Percentiles rank a stretch among this genome's conserved stretches.
These are phyloP conservation scores for Sebastes ruberrimus DNA, from an alignment of 2,797 vertebrate species.

Conservation along the genomic window DNA sequence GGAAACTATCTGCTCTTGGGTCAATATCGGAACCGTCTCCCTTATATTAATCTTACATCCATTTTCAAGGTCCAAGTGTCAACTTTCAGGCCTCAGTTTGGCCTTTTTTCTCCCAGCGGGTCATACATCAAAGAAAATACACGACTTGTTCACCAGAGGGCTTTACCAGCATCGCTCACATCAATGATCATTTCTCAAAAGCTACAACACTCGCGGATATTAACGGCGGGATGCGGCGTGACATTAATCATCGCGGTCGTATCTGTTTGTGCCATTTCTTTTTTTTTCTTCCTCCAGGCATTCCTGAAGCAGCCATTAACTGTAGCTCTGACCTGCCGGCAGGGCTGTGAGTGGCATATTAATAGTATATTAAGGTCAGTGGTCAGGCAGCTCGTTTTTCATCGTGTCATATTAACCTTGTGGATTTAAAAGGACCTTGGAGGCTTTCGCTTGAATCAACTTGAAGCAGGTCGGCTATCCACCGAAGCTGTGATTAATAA, in stretches of 20 bases:
- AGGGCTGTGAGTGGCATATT: constrained; percentile 42
- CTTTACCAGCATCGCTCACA: constrained; percentile 21
- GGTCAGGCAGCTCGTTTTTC: constrained; percentile 63
- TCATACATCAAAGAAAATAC: constrained; percentile 37
- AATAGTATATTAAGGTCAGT: constrained; percentile 68
- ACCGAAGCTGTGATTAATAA: background rate
- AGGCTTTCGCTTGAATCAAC: constrained; percentile 21
- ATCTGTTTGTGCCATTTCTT: constrained; percentile 3
- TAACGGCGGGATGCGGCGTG: constrained; percentile 13
- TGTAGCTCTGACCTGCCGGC: constrained; percentile 41
- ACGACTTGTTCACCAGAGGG: constrained; percentile 14
- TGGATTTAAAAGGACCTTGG: constrained; percentile 54
- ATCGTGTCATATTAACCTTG: constrained; percentile 63
- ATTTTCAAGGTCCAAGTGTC: background rate
- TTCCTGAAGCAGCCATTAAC: constrained; percentile 29
- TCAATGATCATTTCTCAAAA: constrained; percentile 44
- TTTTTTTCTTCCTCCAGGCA: constrained; percentile 15
- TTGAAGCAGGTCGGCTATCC: background rate
- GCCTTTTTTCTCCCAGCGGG: background rate
- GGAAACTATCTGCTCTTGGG: background rate
- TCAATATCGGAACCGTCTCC: background rate
- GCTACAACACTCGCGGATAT: constrained; percentile 18
- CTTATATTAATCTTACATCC: background rate
- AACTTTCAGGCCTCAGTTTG: constrained; percentile 1
- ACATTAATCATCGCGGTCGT: constrained; percentile 45